Percentiles rank a stretch among this genome's conserved stretches.
phyloP scores from a whole-genome alignment of 2,797 vertebrate genomes.

The Xerus rutilus region DNA sequence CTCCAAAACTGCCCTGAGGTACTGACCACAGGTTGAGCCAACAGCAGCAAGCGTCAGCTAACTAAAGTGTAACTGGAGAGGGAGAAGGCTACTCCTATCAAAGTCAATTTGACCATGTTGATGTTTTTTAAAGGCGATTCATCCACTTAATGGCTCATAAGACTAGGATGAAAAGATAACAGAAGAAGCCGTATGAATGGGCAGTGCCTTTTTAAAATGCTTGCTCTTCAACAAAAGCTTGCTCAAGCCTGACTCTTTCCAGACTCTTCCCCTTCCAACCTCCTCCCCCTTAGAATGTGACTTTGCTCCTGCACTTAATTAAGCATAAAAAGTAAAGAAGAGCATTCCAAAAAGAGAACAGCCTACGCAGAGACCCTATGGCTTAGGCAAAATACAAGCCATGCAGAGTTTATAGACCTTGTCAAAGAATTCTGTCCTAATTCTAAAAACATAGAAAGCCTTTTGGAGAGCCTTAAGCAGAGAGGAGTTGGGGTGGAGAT shows the following conservation, averaged over 20 bases:
- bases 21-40: background rate
- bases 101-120: background rate
- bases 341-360: background rate
- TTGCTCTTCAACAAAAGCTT: background rate
- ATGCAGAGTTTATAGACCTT: background rate
- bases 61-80: background rate
- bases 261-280: background rate
- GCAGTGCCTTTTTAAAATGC: background rate
- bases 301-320: conserved; percentile 46
- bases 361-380: background rate
- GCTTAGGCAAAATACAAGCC: conserved; percentile 3
- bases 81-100: background rate
- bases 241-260: background rate
- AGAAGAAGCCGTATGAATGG: background rate
- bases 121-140: background rate
- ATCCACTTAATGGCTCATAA: background rate
- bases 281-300: background rate
- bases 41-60: background rate
- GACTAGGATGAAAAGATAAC: background rate
- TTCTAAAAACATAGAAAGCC: background rate
- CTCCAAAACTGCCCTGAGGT: background rate
- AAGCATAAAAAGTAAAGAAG: background rate
- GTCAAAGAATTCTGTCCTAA: conserved; percentile 42
- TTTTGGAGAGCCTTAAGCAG: background rate
- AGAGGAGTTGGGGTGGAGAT: background rate